Evolutionary conservation across 2,113 vertebrate genomes (phyloP).

Genomic region (Antechinus flavipes): DNA sequence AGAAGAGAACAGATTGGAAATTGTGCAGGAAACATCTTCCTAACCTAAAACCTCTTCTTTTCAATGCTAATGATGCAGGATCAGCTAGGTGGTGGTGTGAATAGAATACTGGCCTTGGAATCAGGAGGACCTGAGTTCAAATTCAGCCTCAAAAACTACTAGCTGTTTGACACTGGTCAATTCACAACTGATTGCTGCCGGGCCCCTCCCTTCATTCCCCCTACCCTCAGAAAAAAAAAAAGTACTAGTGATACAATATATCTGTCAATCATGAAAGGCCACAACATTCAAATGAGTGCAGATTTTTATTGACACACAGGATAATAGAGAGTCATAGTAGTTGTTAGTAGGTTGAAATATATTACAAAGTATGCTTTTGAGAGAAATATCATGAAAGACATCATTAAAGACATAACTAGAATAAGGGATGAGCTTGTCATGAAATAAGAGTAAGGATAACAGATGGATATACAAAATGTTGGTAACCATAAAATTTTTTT

Average conservation of each 20-base stretch:
- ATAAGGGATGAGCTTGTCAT: background rate
- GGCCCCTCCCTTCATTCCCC: no score
- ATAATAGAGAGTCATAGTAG: background rate
- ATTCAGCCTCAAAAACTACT: no score
- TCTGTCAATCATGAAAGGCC: background rate
- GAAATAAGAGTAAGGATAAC: background rate
- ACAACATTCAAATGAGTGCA: background rate
- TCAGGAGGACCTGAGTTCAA: no score
- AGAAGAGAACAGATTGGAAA: background rate
- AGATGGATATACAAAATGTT: background rate
- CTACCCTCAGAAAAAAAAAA: no score
- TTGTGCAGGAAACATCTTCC: background rate
- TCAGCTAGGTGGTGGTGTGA: no score
- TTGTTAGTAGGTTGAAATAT: background rate
- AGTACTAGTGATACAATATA: background rate
- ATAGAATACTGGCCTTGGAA: no score
- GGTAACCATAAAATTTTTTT: background rate
- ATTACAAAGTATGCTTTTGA: background rate
- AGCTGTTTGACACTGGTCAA: no score
- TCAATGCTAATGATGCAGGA: background rate
- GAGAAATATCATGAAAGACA: background rate
- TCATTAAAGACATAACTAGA: background rate
- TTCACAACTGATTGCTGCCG: no score
- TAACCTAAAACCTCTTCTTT: background rate
- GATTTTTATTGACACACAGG: background rate